Evolutionary conservation across 92 coral and sea anemone species (phyloP).

Genomic region (Palythoa grandis): DNA sequence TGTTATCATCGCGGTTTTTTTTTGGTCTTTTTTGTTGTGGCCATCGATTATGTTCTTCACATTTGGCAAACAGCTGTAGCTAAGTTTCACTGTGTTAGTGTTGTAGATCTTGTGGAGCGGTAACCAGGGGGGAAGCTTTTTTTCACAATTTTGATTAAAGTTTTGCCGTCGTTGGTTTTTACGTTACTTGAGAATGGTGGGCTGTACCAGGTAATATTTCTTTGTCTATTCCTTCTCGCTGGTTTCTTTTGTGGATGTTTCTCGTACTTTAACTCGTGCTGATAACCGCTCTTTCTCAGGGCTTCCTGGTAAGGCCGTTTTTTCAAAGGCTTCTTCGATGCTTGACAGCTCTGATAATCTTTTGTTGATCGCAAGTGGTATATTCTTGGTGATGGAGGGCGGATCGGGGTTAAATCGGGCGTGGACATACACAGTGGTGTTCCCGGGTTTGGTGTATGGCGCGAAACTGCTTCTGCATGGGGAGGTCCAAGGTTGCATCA

Average conservation of each 20-base stretch:
- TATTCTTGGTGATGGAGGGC: background rate
- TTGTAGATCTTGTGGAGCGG: background rate
- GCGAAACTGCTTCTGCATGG: background rate
- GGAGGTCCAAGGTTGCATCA: too few species aligned
- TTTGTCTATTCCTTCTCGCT: background rate
- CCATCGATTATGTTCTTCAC: slow-evolving; percentile 1
- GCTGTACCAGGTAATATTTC: background rate
- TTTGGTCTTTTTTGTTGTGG: slow-evolving; percentile 8
- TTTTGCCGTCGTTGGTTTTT: background rate
- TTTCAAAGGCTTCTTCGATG: background rate
- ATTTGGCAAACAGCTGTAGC: slow-evolving; percentile 12
- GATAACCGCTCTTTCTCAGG: background rate
- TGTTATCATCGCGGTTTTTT: background rate
- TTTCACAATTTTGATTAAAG: background rate
- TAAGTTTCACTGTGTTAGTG: background rate
- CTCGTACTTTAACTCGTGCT: background rate
- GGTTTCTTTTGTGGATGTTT: background rate
- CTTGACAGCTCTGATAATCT: background rate
- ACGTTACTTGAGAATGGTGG: background rate
- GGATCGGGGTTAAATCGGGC: background rate
- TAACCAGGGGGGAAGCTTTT: background rate
- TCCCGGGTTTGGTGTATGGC: background rate
- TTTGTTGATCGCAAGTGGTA: background rate
- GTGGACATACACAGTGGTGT: background rate
- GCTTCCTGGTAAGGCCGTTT: background rate